Evolutionary conservation across 1,140 invertebrate genomes (phyloP), one percentile per base, ranked within the genome.

Genomic region (Lasioglossum baleicum): DNA sequence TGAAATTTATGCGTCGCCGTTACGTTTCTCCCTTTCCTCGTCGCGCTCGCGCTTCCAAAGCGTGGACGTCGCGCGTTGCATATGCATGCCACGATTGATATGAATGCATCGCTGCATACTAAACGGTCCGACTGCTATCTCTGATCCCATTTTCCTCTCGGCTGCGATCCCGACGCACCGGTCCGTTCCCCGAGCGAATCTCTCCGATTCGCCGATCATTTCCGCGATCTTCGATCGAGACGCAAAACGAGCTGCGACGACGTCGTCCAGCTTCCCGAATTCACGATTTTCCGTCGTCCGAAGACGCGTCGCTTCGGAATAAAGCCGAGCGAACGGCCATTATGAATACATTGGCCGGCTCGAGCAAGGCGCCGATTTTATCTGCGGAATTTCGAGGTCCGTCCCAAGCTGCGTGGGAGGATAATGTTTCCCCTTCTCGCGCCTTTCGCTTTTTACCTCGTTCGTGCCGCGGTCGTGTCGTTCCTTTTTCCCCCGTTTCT

Each of bases 1-100:
- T 91, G 85, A 91, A 91, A 92, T 92, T 91, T 91, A 92, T 92
- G 88, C 89, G 84, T 91, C 88, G 83, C 77, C 35, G 82, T 74
- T 90, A 69, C 81, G 69, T 35, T 75, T 80, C 76, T 78, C 22
- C 68, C 67, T 75, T 58, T 80, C 67, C 72, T 69, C 40, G 69
- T 72, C 68, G 76, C 75, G 77, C 75, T 73, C 75, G 71, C 79
- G 77, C 53, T 60, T 42, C 79, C 80, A 75, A 80, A 71, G 70
- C 79, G 83, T 72, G 78, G 65, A 83, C 79, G 82, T 79, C 77
- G 83, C 75, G 68, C 75, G 87, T 90, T 92, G 89, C 90, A 92
- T 92, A 92, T 91, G 90, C 91, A 92, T 92, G 91, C 88, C 80
- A 69, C 90, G 87, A 93, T 93, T 91, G 92, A 92, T 93, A 93